Percentiles rank a stretch among this genome's conserved stretches.
phyloP scores from a whole-genome alignment of 2,888 invertebrate genomes.

The Ormia ochracea region DNA sequence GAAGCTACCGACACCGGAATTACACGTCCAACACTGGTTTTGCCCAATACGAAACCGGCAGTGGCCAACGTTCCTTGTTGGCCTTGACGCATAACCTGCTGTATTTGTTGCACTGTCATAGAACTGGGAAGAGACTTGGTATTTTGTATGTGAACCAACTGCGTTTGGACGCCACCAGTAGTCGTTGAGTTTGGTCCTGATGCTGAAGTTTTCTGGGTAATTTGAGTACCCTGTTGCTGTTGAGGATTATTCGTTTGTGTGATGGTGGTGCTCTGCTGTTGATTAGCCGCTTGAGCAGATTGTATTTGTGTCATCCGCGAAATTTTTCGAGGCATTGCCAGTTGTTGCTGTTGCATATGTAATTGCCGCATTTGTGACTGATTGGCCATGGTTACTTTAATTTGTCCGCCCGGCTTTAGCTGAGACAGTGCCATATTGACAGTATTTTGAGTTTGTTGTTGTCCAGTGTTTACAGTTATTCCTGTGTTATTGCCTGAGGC shows the following conservation, averaged over 20 bases:
- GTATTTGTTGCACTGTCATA: constrained; percentile 85
- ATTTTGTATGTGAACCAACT: constrained; percentile 83
- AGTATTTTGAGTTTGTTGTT: constrained; percentile 68
- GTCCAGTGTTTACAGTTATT: constrained; percentile 71
- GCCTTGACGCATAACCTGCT: constrained; percentile 84
- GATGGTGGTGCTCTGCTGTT: constrained; percentile 65
- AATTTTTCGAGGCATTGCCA: constrained; percentile 79
- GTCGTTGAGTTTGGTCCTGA: constrained; percentile 50
- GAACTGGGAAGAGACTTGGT: constrained; percentile 79
- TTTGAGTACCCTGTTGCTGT: constrained; percentile 64
- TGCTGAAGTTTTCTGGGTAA: constrained; percentile 38
- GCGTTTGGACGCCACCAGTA: constrained; percentile 80
- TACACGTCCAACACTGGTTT: constrained; percentile 81
- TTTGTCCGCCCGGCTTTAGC: constrained; percentile 76
- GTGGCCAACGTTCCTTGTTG: constrained; percentile 75
- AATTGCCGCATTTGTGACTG: constrained; percentile 83
- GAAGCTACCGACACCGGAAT: constrained; percentile 82
- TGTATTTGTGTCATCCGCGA: constrained; percentile 81
- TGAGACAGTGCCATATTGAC: constrained; percentile 76
- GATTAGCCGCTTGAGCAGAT: constrained; percentile 67
- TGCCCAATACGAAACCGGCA: constrained; percentile 79
- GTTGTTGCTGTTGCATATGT: constrained; percentile 80
- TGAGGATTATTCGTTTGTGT: constrained; percentile 40
- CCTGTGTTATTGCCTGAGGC: constrained; percentile 62
- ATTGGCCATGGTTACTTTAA: constrained; percentile 79